A percentile compares a stretch with the other conserved stretches of the same genome.
Conservation (phyloP, 2,113 vertebrate genomes). For the Microcebus tavaratra region DNA sequence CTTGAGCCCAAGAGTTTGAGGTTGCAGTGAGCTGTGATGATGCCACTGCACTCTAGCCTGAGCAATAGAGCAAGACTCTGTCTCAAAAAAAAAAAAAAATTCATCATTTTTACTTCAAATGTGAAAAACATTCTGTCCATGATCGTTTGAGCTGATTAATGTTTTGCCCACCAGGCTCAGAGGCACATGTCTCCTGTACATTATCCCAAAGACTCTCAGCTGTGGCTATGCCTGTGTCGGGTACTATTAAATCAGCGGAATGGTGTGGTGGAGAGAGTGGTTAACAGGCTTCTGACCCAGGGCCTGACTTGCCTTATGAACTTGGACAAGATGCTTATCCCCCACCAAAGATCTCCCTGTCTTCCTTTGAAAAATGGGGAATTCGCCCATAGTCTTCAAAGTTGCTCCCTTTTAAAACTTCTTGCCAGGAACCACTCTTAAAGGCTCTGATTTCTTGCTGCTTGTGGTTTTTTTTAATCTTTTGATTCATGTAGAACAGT, state of each 20-base stretch:
- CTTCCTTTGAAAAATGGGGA: not conserved
- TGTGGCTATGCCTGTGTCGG: not conserved
- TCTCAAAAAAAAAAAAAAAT: no score
- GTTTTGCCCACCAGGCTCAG: not conserved
- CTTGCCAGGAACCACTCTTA: not conserved
- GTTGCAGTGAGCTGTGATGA: no score
- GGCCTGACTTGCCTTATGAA: not conserved
- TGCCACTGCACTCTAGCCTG: no score
- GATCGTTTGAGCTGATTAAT: not conserved
- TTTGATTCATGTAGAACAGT: not conserved
- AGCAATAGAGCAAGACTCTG: no score
- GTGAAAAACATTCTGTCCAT: not conserved
- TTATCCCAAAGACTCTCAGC: not conserved
- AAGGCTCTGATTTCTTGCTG: not conserved
- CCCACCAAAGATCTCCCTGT: not conserved
- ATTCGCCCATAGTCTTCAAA: not conserved
- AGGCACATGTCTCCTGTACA: accelerated
- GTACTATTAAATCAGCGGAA: not conserved
- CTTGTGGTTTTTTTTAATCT: not conserved
- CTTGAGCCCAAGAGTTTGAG: no score
- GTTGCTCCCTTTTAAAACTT: not conserved
- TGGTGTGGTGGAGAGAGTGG: not conserved
- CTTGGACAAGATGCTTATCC: no score
- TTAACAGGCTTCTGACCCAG: not conserved
- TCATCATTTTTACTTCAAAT: not conserved